These are phyloP conservation scores for Chromis chromis DNA, from an alignment of 2,797 vertebrate genomes.

Conservation along the genomic window DNA sequence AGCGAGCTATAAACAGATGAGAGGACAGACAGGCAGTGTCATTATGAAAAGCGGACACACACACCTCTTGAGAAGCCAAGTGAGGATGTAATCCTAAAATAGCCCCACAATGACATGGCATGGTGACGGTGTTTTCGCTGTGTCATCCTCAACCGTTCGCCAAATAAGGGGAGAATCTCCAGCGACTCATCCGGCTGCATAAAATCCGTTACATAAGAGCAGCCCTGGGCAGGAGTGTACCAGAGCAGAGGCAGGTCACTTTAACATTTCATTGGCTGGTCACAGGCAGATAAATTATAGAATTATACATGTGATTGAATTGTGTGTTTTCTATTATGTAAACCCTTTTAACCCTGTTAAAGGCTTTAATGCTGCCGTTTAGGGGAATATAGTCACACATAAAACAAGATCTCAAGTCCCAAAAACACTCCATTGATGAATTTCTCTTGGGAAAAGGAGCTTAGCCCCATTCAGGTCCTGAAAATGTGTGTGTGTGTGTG, in stretches of 20 bases:
- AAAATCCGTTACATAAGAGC: constrained; percentile 66
- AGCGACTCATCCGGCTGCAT: constrained; percentile 43
- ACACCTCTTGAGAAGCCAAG: constrained; percentile 27
- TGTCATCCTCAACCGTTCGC: constrained; percentile 61
- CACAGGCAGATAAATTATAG: constrained; percentile 28
- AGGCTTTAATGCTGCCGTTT: constrained; percentile 14
- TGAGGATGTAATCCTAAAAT: constrained; percentile 60
- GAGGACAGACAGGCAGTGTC: constrained; percentile 4
- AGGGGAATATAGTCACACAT: constrained; percentile 10
- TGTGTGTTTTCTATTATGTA: constrained; percentile 19
- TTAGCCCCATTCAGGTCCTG: constrained; percentile 44
- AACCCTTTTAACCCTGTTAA: constrained; percentile 10
- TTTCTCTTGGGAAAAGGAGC: constrained; percentile 25
- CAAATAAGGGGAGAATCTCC: constrained; percentile 65
- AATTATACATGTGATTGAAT: constrained; percentile 37
- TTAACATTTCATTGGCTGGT: constrained; percentile 25
- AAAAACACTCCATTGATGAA: constrained; percentile 33
- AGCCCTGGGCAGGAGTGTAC: constrained; percentile 27
- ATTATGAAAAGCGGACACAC: constrained; percentile 17
- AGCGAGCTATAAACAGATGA: constrained; percentile 37
- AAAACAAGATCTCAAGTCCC: constrained; percentile 21
- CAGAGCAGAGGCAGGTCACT: constrained; percentile 34
- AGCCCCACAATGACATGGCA: constrained; percentile 41
- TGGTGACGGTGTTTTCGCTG: constrained; percentile 38
- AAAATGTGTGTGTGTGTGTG: constrained; percentile 21